phyloP scores from a whole-genome alignment of 2,888 invertebrate genomes.

The Formica aserva region DNA sequence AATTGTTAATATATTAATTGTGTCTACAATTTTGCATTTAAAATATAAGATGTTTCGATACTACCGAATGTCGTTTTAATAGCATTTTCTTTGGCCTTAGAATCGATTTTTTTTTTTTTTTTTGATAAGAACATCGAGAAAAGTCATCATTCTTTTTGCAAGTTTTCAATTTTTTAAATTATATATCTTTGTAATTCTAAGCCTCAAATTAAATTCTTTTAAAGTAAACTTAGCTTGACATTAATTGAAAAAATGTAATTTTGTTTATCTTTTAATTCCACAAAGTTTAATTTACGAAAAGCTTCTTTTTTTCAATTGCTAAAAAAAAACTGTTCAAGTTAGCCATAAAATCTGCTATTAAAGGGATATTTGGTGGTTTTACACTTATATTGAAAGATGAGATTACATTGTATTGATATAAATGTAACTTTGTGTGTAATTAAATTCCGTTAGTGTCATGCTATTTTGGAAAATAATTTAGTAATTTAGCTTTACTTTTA shows the following conservation, averaged over 20 bases:
- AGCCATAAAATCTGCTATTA: not conserved
- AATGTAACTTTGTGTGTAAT: not conserved
- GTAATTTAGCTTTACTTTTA: not conserved
- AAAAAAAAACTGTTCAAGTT: not conserved
- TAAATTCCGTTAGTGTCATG: not conserved
- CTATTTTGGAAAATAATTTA: not conserved
- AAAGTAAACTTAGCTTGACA: not conserved
- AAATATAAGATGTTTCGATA: not conserved
- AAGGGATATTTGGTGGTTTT: not conserved
- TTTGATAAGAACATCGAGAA: not conserved
- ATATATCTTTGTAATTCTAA: not conserved
- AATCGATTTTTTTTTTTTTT: not conserved
- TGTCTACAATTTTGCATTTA: constrained; percentile 2
- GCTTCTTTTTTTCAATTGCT: not conserved
- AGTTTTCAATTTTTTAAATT: not conserved
- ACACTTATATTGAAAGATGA: not conserved
- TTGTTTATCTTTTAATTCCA: not conserved
- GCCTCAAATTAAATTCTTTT: not conserved
- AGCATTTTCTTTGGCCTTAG: not conserved
- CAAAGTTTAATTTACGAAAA: not conserved
- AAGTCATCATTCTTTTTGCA: not conserved
- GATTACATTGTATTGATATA: not conserved
- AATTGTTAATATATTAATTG: constrained; percentile 2
- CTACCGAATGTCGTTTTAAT: not conserved
- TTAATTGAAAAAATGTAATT: not conserved